Percentiles rank a stretch among this genome's conserved stretches.
Conservation (phyloP, 2,797 vertebrate genomes). For the Choloepus didactylus region DNA sequence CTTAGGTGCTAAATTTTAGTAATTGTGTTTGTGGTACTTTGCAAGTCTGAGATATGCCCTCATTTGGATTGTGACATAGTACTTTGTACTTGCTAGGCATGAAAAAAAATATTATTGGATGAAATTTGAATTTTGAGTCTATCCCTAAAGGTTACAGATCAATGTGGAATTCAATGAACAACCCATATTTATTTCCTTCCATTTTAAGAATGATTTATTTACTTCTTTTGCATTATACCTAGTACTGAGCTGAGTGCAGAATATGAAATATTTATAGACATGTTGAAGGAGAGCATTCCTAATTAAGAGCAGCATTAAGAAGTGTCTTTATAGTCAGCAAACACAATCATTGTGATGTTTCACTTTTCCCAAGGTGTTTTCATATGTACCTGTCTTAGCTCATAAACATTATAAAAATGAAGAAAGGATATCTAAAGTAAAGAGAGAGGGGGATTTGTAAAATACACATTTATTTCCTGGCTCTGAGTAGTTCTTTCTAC, state of each 20-base stretch:
- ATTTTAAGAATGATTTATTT: not conserved
- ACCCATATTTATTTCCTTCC: not conserved
- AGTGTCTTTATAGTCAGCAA: not conserved
- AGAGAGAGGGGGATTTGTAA: not conserved
- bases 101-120: not conserved
- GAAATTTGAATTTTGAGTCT: slow-evolving; percentile 25
- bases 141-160: not conserved
- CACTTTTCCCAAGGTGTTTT: slow-evolving; percentile 5
- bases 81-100: not conserved
- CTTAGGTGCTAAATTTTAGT: not conserved
- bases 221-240: not conserved
- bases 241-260: not conserved
- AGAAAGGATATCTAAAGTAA: not conserved
- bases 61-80: not conserved
- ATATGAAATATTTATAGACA: not conserved
- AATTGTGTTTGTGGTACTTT: not conserved
- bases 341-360: not conserved
- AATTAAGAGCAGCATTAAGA: not conserved
- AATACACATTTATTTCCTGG: not conserved
- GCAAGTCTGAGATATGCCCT: not conserved
- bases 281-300: not conserved
- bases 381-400: not conserved
- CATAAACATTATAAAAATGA: not conserved
- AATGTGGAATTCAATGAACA: slow-evolving; percentile 52
- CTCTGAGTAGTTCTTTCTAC: not conserved